Evolutionary conservation across 1,140 invertebrate genomes (phyloP), one percentile per base, ranked within the genome.

Genomic region (Listronotus oregonensis): DNA sequence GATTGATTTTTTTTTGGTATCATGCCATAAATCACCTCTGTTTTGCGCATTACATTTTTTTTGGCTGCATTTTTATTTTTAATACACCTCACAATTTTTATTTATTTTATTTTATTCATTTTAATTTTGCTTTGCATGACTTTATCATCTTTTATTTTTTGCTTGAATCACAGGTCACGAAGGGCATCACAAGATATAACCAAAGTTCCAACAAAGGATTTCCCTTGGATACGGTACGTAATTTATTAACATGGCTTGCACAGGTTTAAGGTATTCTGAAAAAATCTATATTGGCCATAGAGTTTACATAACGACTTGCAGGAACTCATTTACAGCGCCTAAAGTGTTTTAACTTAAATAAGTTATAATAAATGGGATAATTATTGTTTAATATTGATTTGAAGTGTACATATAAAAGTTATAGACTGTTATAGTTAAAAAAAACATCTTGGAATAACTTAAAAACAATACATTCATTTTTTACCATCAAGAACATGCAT

Each of bases 121-220:
- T 71, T 60, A 39, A 54, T 67, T 67, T 58, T 61, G 43, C 58
- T 54, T 69, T 76, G 76, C 73, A 74, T 79, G 76, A 57, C 72
- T 73, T 77, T 78, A 69, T 74, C 77, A 75, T 70, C 63, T 76
- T 75, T 69, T 73, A 75, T 78, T 70, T n/a, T 74, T 72, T 73
- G 66, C 62, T 67, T 69, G 56, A 57, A 66, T 65, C 66, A 66
- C 82, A 88, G 86, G 87, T 90, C 89, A 84, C 87, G 90, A 77
- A 87, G 90, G 74, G 88, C 90, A 78, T 91, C 89, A 73, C 89
- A 91, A 83, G 89, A 92, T 81, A 83, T 84, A 65, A 80, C 80
- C 68, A 77, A 77, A 81, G 83, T 87, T 71, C 85, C 85, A 37
- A 10, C 34, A 71, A 81, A 85, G 76, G 85, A 87, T 79, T 80